phyloP scores from a whole-genome alignment of 2,888 invertebrate species.

The Plebejus anna region DNA sequence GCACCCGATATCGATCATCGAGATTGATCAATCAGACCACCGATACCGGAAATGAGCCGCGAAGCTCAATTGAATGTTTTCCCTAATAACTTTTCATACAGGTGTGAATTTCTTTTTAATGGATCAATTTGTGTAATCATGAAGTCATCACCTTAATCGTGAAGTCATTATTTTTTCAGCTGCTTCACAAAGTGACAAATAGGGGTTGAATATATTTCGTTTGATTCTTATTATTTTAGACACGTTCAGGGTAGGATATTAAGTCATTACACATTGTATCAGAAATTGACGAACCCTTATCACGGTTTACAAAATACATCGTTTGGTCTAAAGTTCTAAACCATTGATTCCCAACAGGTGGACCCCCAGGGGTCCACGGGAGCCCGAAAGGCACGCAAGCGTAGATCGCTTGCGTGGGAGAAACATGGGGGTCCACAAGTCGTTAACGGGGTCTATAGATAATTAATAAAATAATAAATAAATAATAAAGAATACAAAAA shows the following conservation, averaged over 20 bases:
- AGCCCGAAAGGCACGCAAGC: too few species aligned
- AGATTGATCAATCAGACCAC: conserved; percentile 78
- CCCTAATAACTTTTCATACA: conserved; percentile 46
- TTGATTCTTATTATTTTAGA: background rate
- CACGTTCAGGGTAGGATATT: too few species aligned
- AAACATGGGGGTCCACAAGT: too few species aligned
- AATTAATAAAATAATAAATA: too few species aligned
- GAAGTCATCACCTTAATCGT: background rate
- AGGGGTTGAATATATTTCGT: background rate
- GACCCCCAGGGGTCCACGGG: too few species aligned
- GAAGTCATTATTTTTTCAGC: background rate
- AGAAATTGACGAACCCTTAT: too few species aligned
- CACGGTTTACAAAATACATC: too few species aligned
- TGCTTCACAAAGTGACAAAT: background rate
- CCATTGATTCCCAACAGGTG: too few species aligned
- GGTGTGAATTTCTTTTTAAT: conserved; percentile 40
- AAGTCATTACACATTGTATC: background rate
- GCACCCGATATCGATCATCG: conserved; percentile 70
- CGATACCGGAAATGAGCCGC: conserved; percentile 73
- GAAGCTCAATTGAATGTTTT: conserved; percentile 65
- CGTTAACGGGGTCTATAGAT: too few species aligned
- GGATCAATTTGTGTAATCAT: conserved; percentile 17
- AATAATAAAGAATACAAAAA: too few species aligned
- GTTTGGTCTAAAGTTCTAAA: too few species aligned
- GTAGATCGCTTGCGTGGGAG: too few species aligned